Evolutionary conservation across 2,113 vertebrate genomes (phyloP).

Genomic region (Marcusenius ussheri): DNA sequence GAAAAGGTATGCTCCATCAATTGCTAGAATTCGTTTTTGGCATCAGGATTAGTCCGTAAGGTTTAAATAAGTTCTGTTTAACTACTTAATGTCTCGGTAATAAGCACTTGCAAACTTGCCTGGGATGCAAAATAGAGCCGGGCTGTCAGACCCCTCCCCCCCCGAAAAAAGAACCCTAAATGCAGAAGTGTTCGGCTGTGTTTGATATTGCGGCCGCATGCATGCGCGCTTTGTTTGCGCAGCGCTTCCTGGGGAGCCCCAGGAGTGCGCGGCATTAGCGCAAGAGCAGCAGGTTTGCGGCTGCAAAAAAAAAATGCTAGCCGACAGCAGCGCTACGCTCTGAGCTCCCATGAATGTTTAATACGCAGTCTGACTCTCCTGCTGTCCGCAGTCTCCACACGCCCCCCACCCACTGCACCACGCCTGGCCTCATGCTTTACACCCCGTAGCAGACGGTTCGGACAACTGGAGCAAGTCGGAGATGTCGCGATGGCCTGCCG

Average conservation of each 20-base stretch:
- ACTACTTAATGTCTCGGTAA: conserved; percentile 41
- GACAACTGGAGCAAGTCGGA: conserved; percentile 36
- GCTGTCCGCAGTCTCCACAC: conserved; percentile 32
- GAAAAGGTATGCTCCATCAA: conserved; percentile 46
- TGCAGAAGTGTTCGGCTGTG: background rate
- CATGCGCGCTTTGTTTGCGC: background rate
- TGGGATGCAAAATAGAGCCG: conserved; percentile 18
- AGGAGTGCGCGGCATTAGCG: background rate
- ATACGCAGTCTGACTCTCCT: conserved; percentile 41
- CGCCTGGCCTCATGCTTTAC: conserved; percentile 23
- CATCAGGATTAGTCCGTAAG: conserved; percentile 30
- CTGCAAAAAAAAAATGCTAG: background rate
- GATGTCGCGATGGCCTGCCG: conserved; percentile 23
- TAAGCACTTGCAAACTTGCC: conserved; percentile 2
- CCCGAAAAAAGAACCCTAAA: background rate
- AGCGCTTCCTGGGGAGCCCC: background rate
- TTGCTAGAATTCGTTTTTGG: conserved; percentile 35
- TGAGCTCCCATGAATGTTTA: conserved; percentile 51
- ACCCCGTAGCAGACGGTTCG: conserved; percentile 41
- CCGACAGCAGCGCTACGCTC: background rate
- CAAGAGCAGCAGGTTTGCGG: conserved; percentile 8
- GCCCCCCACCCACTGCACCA: background rate
- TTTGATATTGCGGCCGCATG: background rate
- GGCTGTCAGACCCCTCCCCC: background rate
- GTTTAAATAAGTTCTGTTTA: conserved; percentile 38